Conservation (phyloP, 2,797 vertebrate genomes). For the Carcharodon carcharias region DNA sequence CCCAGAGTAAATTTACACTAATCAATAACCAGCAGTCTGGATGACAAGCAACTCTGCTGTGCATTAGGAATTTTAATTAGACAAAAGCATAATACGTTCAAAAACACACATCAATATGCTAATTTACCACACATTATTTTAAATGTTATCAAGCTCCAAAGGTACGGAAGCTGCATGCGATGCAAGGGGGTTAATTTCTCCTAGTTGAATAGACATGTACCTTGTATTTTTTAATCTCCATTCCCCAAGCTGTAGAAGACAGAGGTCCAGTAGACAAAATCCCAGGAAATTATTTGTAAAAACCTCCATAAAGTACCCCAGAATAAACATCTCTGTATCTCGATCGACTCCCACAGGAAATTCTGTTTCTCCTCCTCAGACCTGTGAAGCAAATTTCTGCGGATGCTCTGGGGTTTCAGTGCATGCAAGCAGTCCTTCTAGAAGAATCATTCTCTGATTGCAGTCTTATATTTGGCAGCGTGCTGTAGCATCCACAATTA, state of each 20-base stretch:
- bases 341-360: not conserved
- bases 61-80: not conserved
- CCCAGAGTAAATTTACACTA: not conserved
- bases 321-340: slow-evolving; percentile 32
- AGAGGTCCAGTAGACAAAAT: not conserved
- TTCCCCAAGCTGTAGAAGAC: slow-evolving; percentile 27
- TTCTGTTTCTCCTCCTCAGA: not conserved
- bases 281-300: slow-evolving; percentile 7
- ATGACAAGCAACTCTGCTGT: not conserved
- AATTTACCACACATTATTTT: not conserved
- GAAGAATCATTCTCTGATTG: slow-evolving; percentile 17
- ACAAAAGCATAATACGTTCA: not conserved
- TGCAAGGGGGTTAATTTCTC: not conserved
- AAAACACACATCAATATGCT: not conserved
- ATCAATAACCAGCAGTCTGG: not conserved
- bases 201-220: not conserved
- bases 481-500: not conserved
- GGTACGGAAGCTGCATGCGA: not conserved
- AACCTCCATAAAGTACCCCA: slow-evolving; percentile 34
- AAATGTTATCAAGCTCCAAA: not conserved
- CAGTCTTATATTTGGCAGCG: not conserved
- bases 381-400: not conserved
- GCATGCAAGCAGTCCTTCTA: not conserved
- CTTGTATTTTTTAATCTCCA: slow-evolving; percentile 36
- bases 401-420: too few relatives aligned